Base-by-base conservation (phyloP, 2,888 invertebrate genomes). In the Parascotia fuliginaria region DNA sequence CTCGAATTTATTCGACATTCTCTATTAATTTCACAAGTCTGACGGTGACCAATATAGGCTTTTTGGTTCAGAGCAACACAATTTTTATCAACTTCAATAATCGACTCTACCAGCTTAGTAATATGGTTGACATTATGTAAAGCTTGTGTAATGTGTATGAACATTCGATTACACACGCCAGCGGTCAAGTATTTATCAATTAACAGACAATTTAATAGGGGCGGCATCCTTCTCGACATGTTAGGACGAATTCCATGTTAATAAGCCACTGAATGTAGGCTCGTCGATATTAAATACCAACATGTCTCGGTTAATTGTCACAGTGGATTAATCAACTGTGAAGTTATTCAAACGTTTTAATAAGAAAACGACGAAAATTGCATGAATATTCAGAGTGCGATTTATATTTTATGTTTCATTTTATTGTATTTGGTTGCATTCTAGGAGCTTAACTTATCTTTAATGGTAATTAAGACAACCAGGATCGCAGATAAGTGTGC, bases 151-250 rank as follows among this genome's bases (percentile, higher is more conserved):
- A 54, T 58, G 68, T 83, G 87, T 86, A 84, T 83, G 87, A 87
- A 87, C 86, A 89, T 89, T 90, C 85, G 85, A 91, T 91, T 89
- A 87, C 73, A 84, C 89, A 85, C 88, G 59, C 78, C 79, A 78
- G 36, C 73, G 87, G 88, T 88, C 90, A 89, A 89, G 90, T 87
- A 90, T 90, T 90, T 88, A 83, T 85, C 87, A 89, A 89, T 91
- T 91, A 90, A 83, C 79, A 64, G 69, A 76, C 77, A 80, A 87
- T 89, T 85, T 89, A 85, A 87, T 88, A 82, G 82, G 77, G 77
- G 76, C 76, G 80, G 82, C 82, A 86, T 85, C 80, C 83, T 74
- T 70, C 73, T 77, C 65, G 65, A 74, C 59, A 62, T 73, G 65
- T 55, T 72, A 70, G 58, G 68, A 55, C 58, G 68, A 76, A 88